Evolutionary conservation across 2,888 invertebrate species (phyloP).

Genomic region (Mycalesis mineus): DNA sequence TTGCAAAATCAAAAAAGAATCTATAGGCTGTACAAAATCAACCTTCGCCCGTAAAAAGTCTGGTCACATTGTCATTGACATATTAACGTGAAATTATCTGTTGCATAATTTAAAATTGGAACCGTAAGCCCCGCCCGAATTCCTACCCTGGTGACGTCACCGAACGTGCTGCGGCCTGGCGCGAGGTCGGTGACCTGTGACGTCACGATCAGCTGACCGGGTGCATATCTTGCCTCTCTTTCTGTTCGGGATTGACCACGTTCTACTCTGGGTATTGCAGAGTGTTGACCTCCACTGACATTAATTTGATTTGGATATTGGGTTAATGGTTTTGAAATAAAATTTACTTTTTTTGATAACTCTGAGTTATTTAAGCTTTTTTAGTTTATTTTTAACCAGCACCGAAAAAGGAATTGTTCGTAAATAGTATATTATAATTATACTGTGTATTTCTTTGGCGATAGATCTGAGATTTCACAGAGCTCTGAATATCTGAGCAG

Average conservation of each 20-base stretch:
- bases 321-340: neutral
- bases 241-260: constrained; percentile 13
- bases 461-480: too few species aligned
- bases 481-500: too few species aligned
- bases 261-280: neutral
- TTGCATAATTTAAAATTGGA: constrained; percentile 23
- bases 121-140: constrained; percentile 29
- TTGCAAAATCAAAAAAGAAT: too few species aligned
- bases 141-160: constrained; percentile 49
- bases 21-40: neutral
- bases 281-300: neutral
- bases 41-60: neutral
- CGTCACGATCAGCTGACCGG: constrained; percentile 69
- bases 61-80: constrained; percentile 11
- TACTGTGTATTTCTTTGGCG: too few species aligned
- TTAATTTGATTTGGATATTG: neutral
- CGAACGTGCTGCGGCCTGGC: constrained; percentile 37
- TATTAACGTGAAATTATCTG: constrained; percentile 14
- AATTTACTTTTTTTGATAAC: neutral
- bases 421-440: too few species aligned
- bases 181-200: constrained; percentile 62
- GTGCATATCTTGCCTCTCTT: constrained; percentile 38
- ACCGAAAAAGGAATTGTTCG: too few species aligned
- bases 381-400: too few species aligned
- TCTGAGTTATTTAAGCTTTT: too few species aligned